Evolutionary conservation across 2,113 vertebrate genomes (phyloP).

Genomic region (Lethenteron camtschaticum): DNA sequence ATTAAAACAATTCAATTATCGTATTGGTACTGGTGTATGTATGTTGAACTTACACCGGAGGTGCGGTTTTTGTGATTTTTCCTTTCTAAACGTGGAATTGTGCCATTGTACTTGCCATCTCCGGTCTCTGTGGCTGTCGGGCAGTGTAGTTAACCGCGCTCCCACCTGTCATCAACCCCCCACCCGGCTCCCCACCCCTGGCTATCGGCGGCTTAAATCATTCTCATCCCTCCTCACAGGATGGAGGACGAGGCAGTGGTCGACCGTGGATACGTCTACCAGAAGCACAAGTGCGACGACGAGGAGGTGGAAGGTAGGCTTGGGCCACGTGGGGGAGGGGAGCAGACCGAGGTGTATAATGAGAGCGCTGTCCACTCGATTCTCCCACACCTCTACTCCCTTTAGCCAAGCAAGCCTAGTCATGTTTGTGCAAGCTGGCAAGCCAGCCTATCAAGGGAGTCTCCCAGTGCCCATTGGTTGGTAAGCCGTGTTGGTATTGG

Average conservation of each 20-base stretch:
- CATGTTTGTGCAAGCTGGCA: not conserved
- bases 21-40: not conserved
- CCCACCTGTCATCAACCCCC: too few relatives aligned
- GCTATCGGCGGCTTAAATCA: not conserved
- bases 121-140: not conserved
- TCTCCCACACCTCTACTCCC: not conserved
- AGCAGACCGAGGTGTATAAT: conserved; percentile 9
- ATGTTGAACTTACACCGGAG: conserved; percentile 1
- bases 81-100: not conserved
- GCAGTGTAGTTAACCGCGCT: too few relatives aligned
- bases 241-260: conserved; percentile 37
- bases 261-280: conserved; percentile 23
- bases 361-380: not conserved
- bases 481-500: too few relatives aligned
- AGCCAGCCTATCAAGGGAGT: not conserved
- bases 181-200: not conserved
- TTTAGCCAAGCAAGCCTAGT: not conserved
- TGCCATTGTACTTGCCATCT: not conserved
- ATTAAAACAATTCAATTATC: not conserved
- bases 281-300: conserved; percentile 38
- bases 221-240: conserved; percentile 10
- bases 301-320: conserved; percentile 32
- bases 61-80: too few relatives aligned
- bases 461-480: too few relatives aligned
- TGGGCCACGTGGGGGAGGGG: too few relatives aligned